Base-by-base conservation (phyloP, 2,113 vertebrate species). In the Triplophysa rosa region DNA sequence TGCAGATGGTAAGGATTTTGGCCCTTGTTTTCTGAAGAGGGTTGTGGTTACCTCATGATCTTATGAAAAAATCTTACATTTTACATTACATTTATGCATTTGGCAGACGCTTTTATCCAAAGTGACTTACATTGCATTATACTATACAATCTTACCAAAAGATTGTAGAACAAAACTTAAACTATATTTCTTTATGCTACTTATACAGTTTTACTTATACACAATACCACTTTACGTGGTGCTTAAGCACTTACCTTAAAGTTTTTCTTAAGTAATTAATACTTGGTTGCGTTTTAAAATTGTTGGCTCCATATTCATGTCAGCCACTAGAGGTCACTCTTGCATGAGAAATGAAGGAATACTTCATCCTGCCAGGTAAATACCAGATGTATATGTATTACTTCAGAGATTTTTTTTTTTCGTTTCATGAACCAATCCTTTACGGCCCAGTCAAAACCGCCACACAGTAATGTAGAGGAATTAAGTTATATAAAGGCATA, bases 241-340 rank as follows among this genome's bases (percentile, higher is more conserved):
- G 33, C 33, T 37, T 7, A 49, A 49, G 47, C 47, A 49, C 47
- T 16, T 2, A 2, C 14, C 42, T 17, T 9, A 64, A 26, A 16
- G 7, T 6, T 9, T n/a, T 37, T 14, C 19, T 23, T 23, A 7
- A 67, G 5, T 3, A 17, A 52, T 52, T 17, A 4, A 52, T 17
- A 52, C 49, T 52, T 16, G 11, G 21, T 61, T 61, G n/a, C 7
- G 33, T 21, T 61, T 61, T 11, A 0, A 61, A 61, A 23, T 12
- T n/a, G 5, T 64, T 1, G 23, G 10, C 11, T 5, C 17, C 12
- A 8, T 63, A 13, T n/a, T 17, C 54, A 70, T 24, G 74, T 33
- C 24, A 67, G 24, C 83, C 87, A 80, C 84, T 78, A 85, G 87
- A 85, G 81, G 82, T 78, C 85, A 82, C 71, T 80, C 19, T 78